A percentile compares a stretch with the other conserved stretches of the same genome.
Evolutionary conservation across 92 coral and sea anemone genomes (phyloP).

Genomic region (Metridium senile): DNA sequence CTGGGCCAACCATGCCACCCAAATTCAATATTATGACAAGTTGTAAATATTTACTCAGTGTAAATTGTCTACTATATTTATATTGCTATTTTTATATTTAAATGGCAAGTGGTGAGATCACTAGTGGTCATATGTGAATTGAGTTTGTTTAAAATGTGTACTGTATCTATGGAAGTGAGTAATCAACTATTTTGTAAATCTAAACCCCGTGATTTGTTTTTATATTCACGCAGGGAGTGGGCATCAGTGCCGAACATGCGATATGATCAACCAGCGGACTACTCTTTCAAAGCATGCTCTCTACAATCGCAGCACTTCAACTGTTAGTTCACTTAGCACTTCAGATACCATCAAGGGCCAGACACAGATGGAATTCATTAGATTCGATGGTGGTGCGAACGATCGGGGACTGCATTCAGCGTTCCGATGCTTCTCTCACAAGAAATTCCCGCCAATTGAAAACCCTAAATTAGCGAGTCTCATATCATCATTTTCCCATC

Average conservation of each 20-base stretch:
- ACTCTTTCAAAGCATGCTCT: conserved; percentile 27
- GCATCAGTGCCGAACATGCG: conserved; percentile 34
- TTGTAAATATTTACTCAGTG: too few species aligned
- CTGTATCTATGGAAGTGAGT: too few species aligned
- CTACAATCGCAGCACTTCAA: neutral
- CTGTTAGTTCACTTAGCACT: conserved; percentile 1
- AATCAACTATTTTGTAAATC: too few species aligned
- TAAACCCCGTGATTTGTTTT: neutral
- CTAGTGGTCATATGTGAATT: too few species aligned
- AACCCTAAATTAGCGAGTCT: conserved; percentile 70
- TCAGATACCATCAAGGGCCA: neutral
- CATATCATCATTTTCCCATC: conserved; percentile 65
- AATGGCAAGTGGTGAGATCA: too few species aligned
- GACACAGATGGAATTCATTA: neutral
- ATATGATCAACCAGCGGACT: conserved; percentile 35
- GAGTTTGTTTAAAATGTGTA: too few species aligned
- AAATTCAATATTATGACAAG: too few species aligned
- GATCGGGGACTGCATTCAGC: conserved; percentile 10
- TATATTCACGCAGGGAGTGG: conserved; percentile 4
- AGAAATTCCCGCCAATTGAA: conserved; percentile 14
- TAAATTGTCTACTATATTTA: too few species aligned
- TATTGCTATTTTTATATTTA: too few species aligned
- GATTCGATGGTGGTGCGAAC: conserved; percentile 7
- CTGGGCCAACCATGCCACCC: too few species aligned
- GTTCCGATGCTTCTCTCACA: conserved; percentile 6